Percentiles rank a stretch among this genome's conserved stretches.
phyloP scores from a whole-genome alignment of 2,113 vertebrate species.

The Nipponia nippon region DNA sequence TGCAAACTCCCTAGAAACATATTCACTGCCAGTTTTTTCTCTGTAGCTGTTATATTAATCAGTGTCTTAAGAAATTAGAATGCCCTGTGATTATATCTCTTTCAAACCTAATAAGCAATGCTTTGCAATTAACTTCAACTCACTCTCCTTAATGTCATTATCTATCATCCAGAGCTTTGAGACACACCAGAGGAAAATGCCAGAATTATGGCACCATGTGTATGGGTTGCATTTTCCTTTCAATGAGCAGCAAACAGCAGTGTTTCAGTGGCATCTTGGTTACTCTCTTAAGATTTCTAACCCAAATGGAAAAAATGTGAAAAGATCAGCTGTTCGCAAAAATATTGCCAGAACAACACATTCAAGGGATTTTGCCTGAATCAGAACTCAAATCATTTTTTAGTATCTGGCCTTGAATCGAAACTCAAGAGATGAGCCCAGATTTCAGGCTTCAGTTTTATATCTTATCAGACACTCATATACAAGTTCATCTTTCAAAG shows the following conservation, averaged over 20 bases:
- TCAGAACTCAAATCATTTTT: constrained; percentile 13
- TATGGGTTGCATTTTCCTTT: not conserved
- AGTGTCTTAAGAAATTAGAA: constrained; percentile 62
- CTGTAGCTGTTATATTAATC: constrained; percentile 66
- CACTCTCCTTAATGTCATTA: constrained; percentile 30
- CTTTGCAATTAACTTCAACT: constrained; percentile 50
- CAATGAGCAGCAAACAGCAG: constrained; percentile 5
- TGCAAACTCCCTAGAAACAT: constrained; percentile 64
- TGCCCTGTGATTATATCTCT: constrained; percentile 45
- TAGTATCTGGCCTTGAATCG: constrained; percentile 19
- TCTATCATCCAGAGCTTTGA: not conserved
- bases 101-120: constrained; percentile 47
- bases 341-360: constrained; percentile 41
- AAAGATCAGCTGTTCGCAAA: constrained; percentile 60
- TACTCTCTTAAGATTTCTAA: constrained; percentile 9
- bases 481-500: not conserved
- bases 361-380: constrained; percentile 32
- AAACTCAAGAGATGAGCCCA: not conserved
- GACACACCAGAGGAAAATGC: not conserved
- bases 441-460: not conserved
- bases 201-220: not conserved
- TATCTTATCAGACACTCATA: not conserved
- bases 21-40: constrained; percentile 50
- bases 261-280: constrained; percentile 40
- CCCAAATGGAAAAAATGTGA: constrained; percentile 53